Percentiles rank a stretch among this genome's conserved stretches.
These are phyloP conservation scores for Pluvialis apricaria DNA, from an alignment of 2,113 vertebrate genomes.

Conservation along the genomic window DNA sequence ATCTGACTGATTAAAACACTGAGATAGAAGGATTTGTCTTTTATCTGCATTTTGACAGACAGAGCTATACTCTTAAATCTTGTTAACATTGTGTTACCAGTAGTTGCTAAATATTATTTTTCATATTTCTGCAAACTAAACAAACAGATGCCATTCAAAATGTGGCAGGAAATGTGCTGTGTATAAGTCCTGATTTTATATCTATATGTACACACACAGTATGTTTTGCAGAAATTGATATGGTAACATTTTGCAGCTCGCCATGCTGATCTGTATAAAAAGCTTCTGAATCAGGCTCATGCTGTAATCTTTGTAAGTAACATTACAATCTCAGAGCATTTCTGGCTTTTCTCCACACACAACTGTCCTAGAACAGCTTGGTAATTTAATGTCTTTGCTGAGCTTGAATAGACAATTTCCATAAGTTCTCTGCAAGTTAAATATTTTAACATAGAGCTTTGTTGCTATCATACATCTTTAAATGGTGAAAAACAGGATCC, in stretches of 20 bases:
- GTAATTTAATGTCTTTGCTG: slow-evolving; percentile 59
- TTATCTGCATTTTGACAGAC: slow-evolving; percentile 48
- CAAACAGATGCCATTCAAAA: slow-evolving; percentile 59
- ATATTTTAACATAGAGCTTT: slow-evolving; percentile 64
- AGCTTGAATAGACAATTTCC: slow-evolving; percentile 70
- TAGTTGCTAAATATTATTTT: slow-evolving; percentile 53
- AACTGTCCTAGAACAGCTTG: slow-evolving; percentile 65
- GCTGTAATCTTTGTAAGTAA: slow-evolving; percentile 48
- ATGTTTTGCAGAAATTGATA: slow-evolving; percentile 52
- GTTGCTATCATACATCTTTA: slow-evolving; percentile 62
- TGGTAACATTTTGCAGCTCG: slow-evolving; percentile 51
- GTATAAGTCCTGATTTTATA: slow-evolving; percentile 43
- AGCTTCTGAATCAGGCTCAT: slow-evolving; percentile 32
- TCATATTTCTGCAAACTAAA: slow-evolving; percentile 42
- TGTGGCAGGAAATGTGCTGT: slow-evolving; percentile 46
- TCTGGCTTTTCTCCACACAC: slow-evolving; percentile 51
- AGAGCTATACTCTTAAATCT: slow-evolving; percentile 34
- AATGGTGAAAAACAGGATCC: slow-evolving; percentile 57
- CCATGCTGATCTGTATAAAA: slow-evolving; percentile 30
- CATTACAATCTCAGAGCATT: slow-evolving; percentile 24
- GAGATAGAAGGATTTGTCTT: slow-evolving; percentile 31
- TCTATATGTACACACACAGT: slow-evolving; percentile 51
- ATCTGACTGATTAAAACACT: slow-evolving; percentile 47
- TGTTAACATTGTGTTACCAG: slow-evolving; percentile 41
- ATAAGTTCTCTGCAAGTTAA: slow-evolving; percentile 56